A percentile compares a stretch with the other conserved stretches of the same genome.
Conservation (phyloP, 2,113 vertebrate species). For the Tretioscincus oriximinensis region DNA sequence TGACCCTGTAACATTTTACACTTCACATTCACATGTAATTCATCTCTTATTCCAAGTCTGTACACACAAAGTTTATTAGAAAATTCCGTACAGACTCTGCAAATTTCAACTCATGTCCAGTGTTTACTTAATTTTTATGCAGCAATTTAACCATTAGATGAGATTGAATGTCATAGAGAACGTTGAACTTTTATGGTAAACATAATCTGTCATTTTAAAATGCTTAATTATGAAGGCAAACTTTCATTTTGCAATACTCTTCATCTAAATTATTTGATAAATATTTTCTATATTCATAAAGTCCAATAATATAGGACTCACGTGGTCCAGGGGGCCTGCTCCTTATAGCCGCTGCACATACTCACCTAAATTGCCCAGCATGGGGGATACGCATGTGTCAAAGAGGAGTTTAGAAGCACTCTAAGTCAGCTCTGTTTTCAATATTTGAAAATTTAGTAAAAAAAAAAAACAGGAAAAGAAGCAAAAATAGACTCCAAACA, state of each 20-base stretch:
- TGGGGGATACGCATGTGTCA: too few species aligned
- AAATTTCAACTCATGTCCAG: not conserved
- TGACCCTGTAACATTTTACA: not conserved
- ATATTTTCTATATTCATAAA: too few species aligned
- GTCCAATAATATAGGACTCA: too few species aligned
- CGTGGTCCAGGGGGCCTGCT: too few species aligned
- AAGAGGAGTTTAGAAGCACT: too few species aligned
- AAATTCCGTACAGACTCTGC: rapidly evolving
- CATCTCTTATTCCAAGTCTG: not conserved
- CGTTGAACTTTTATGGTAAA: not conserved
- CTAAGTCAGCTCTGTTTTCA: too few species aligned
- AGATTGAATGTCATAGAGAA: not conserved
- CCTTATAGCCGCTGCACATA: too few species aligned
- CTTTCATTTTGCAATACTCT: not conserved
- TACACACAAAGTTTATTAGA: not conserved
- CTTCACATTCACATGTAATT: not conserved
- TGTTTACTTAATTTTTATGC: not conserved
- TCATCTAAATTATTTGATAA: too few species aligned
- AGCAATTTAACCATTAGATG: not conserved
- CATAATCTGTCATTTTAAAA: not conserved
- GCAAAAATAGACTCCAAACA: too few species aligned
- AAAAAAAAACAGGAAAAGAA: too few species aligned
- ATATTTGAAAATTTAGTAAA: too few species aligned
- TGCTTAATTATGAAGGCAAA: not conserved
- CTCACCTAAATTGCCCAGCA: too few species aligned